phyloP scores from a whole-genome alignment of 2,113 vertebrate genomes.

The Gasterosteus nipponicus region DNA sequence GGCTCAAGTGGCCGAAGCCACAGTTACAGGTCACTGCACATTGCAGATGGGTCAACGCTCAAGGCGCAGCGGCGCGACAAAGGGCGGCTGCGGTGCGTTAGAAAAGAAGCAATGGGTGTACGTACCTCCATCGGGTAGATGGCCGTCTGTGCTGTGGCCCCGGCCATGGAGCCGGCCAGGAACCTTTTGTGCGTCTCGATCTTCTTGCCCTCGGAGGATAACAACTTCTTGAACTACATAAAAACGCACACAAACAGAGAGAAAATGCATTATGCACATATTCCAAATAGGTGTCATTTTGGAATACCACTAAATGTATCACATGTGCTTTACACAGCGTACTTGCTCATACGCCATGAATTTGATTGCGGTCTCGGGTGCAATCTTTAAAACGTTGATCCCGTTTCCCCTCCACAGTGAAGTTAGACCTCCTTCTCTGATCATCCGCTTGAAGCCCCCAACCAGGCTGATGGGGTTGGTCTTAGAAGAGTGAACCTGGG shows the following conservation, averaged over 20 bases:
- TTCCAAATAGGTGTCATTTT: not conserved
- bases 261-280: not conserved
- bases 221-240: slow-evolving; percentile 90
- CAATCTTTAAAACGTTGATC: slow-evolving; percentile 95
- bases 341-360: slow-evolving; percentile 97
- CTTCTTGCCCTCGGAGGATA: slow-evolving; percentile 87
- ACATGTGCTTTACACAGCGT: not conserved
- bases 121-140: slow-evolving; percentile 98
- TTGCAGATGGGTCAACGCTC: not conserved
- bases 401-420: slow-evolving; percentile 96
- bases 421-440: slow-evolving; percentile 87
- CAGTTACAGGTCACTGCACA: not conserved
- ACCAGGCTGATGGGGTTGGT: slow-evolving; percentile 85
- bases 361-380: slow-evolving; percentile 95
- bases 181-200: slow-evolving; percentile 88
- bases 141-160: slow-evolving; percentile 93
- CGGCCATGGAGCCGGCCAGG: slow-evolving; percentile 92
- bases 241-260: not conserved
- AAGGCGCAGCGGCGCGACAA: not conserved
- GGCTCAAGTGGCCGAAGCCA: not conserved
- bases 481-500: slow-evolving; percentile 90
- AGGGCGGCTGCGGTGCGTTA: not conserved
- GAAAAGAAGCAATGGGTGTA: not conserved
- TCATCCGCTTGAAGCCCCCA: slow-evolving; percentile 89
- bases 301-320: not conserved